These are phyloP conservation scores for Bombus turneri DNA, from an alignment of 1,140 invertebrate species.

Conservation along the genomic window DNA sequence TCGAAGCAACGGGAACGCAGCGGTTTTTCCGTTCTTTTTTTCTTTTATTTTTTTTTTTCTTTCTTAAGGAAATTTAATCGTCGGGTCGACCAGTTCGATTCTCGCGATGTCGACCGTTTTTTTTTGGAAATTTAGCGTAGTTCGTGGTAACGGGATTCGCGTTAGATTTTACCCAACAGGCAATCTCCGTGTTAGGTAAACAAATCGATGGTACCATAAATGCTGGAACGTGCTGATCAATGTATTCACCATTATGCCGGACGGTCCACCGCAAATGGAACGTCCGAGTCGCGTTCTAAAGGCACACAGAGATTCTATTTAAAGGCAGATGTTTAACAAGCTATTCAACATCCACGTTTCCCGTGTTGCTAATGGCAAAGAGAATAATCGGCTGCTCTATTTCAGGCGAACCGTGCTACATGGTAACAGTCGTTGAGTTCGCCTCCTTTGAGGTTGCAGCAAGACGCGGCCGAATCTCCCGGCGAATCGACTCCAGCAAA, in stretches of 20 bases:
- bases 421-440: not conserved
- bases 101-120: no score
- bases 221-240: not conserved
- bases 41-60: not conserved
- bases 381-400: conserved; percentile 1
- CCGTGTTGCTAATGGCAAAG: not conserved
- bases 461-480: not conserved
- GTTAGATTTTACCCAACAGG: not conserved
- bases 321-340: conserved; percentile 5
- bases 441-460: not conserved
- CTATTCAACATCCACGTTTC: not conserved
- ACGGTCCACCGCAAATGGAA: not conserved
- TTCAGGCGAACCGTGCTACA: not conserved
- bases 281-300: no score
- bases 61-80: not conserved
- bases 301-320: conserved; percentile 12
- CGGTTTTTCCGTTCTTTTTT: accelerated
- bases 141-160: not conserved
- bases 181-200: not conserved
- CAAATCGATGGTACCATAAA: not conserved
- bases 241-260: not conserved
- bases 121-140: no score
- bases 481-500: not conserved
- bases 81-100: no score
- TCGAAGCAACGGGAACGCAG: not conserved